These are phyloP conservation scores for Alsophila aescularia DNA, from an alignment of 2,888 invertebrate species.

Conservation along the genomic window DNA sequence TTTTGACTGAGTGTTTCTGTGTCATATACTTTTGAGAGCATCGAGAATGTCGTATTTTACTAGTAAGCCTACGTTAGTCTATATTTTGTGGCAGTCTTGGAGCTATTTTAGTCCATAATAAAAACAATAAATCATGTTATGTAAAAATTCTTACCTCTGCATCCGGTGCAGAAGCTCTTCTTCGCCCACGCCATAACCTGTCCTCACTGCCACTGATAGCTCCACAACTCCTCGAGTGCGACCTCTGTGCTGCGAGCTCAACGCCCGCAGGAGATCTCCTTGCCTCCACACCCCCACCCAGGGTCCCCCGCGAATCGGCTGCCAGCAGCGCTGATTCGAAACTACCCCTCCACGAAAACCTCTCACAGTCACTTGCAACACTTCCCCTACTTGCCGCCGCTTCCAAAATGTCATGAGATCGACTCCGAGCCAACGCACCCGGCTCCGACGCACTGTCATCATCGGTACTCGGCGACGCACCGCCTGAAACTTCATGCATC, in stretches of 20 bases:
- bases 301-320: conserved; percentile 92
- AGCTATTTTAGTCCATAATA: neutral
- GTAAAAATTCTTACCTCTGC: conserved; percentile 69
- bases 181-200: conserved; percentile 75
- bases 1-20: neutral
- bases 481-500: conserved; percentile 96
- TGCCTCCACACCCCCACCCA: conserved; percentile 90
- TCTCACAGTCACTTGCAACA: conserved; percentile 94
- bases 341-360: conserved; percentile 96
- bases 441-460: conserved; percentile 90
- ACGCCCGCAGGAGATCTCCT: conserved; percentile 93
- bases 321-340: conserved; percentile 96
- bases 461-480: conserved; percentile 89
- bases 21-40: too few relatives aligned
- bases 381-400: conserved; percentile 84
- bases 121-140: neutral
- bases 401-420: conserved; percentile 92
- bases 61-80: neutral
- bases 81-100: neutral
- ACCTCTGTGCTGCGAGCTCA: conserved; percentile 90
- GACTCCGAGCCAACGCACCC: conserved; percentile 89
- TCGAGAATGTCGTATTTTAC: too few relatives aligned
- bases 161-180: conserved; percentile 77
- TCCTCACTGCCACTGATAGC: conserved; percentile 91
- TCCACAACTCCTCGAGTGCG: conserved; percentile 92